Evolutionary conservation across 2,888 invertebrate species (phyloP).

Genomic region (Agonopterix alstromeriana): DNA sequence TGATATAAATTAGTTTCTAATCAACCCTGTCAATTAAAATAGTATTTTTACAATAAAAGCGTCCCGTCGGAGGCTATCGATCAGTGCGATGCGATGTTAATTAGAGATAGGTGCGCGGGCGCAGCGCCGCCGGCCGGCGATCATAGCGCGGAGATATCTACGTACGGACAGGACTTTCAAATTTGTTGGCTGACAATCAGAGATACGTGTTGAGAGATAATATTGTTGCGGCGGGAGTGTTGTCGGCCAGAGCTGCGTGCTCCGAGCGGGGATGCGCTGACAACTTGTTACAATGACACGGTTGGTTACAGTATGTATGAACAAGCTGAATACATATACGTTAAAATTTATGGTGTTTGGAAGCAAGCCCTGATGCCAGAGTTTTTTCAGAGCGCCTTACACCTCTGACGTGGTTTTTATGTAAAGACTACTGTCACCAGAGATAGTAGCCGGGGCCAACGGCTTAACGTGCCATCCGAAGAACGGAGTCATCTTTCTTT

Average conservation of each 20-base stretch:
- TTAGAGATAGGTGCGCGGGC: slow-evolving; percentile 45
- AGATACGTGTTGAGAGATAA: slow-evolving; percentile 43
- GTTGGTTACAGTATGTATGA: too few species aligned
- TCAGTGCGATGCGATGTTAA: slow-evolving; percentile 45
- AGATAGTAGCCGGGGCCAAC: too few species aligned
- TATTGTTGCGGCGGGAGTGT: slow-evolving; percentile 4
- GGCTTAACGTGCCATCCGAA: too few species aligned
- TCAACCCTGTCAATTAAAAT: slow-evolving; percentile 39
- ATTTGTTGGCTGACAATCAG: slow-evolving; percentile 43
- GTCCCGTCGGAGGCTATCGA: slow-evolving; percentile 26
- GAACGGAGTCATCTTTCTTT: too few species aligned
- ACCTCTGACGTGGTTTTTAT: too few species aligned
- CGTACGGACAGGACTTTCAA: slow-evolving; percentile 39
- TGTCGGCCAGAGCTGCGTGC: not conserved
- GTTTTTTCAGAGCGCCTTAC: too few species aligned
- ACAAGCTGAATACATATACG: too few species aligned
- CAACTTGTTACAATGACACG: too few species aligned
- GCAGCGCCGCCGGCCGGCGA: slow-evolving; percentile 13
- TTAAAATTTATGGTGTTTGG: too few species aligned
- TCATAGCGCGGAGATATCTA: slow-evolving; percentile 33
- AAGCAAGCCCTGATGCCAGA: too few species aligned
- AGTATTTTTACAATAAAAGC: slow-evolving; percentile 22
- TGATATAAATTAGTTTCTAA: slow-evolving; percentile 18
- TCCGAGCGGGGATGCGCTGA: not conserved
- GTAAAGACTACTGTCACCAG: too few species aligned